Evolutionary conservation across 1,140 invertebrate species (phyloP), one percentile per base, ranked within the genome.

Genomic region (Reticulitermes speratus): DNA sequence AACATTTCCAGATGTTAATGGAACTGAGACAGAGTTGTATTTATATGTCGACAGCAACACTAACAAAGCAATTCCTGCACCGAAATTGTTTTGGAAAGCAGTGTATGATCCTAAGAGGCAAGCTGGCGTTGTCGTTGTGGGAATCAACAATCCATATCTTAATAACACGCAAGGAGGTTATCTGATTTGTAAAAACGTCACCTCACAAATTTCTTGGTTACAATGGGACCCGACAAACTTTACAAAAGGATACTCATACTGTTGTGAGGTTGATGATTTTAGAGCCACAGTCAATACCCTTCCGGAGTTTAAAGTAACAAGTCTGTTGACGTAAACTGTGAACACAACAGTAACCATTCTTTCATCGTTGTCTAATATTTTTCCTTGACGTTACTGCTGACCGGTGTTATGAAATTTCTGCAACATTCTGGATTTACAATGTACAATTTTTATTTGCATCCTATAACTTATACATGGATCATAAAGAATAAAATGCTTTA

Each of bases 61-160:
- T 19, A 91, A 91, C 59, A 87, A 86, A 30, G 88, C 87, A 2
- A 86, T 94, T 21, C 91, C 92, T 0, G 93, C 94, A 0, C 94
- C 94, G 0, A 89, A 91, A 88, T 92, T 93, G 59, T 94, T 91
- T 86, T 95, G 93, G 92, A 95, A 95, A 91, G 90, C 95, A 19
- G 90, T 94, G 2, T 92, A 94, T 87, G 91, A 95, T 87, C 90
- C 91, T 21, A 86, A 88, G 12, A 90, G 89, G 5, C 91, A 91
- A 82, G 88, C 90, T 6, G 94, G 93, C 3, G 92, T 93, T 3
- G 94, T 92, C 8, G 93, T 95, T 87, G 89, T 95, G 3, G 93
- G 93, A 44, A 90, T 95, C 30, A 95, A 95, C 89, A 94, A 96
- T 90, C 94, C 94, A 0, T 93, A 94, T 88, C 88, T 90, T 0